Conservation (phyloP, 2,797 vertebrate genomes). For the Glyptemys insculpta region DNA sequence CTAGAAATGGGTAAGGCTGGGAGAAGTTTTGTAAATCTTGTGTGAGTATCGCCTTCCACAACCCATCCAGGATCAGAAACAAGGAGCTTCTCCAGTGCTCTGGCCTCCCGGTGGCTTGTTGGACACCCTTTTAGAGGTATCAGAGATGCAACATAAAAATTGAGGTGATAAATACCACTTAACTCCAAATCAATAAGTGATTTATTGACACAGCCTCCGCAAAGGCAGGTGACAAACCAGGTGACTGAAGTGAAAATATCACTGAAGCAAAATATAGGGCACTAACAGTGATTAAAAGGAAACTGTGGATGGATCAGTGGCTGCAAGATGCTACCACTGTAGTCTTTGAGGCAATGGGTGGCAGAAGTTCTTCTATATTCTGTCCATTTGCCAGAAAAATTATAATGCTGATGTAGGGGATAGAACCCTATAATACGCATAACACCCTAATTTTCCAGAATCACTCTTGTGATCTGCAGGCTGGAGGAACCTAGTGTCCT, state of each 20-base stretch:
- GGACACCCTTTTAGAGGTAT: background rate
- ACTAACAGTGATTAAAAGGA: background rate
- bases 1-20: constrained; percentile 1
- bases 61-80: constrained; percentile 13
- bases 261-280: background rate
- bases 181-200: constrained; percentile 2
- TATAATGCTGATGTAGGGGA: background rate
- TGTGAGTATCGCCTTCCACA: background rate
- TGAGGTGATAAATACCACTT: constrained; percentile 11
- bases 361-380: background rate
- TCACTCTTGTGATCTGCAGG: background rate
- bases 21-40: constrained; percentile 21
- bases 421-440: background rate
- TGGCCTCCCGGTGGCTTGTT: background rate
- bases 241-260: constrained; percentile 67
- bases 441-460: background rate
- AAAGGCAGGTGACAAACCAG: constrained; percentile 59
- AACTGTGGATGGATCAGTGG: background rate
- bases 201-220: background rate
- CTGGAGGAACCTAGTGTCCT: background rate
- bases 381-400: constrained; percentile 29
- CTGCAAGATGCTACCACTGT: background rate
- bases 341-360: constrained; percentile 34
- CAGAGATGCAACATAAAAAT: background rate
- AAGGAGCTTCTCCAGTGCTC: constrained; percentile 1